Evolutionary conservation across 1,140 invertebrate species (phyloP).

Genomic region (Dolichoris vasculosae): DNA sequence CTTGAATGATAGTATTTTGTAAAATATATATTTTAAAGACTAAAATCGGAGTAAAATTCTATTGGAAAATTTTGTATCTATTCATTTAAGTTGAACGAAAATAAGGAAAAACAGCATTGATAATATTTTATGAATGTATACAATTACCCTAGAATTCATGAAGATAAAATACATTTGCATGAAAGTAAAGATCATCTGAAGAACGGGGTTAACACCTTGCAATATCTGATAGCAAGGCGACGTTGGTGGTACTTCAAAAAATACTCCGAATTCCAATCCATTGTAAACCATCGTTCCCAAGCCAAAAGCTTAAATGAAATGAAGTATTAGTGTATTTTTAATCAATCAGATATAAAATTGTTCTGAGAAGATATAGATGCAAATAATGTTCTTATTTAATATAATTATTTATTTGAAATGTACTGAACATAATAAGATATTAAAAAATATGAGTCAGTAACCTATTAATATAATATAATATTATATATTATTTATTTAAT

Average conservation of each 20-base stretch:
- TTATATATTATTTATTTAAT: too few relatives aligned
- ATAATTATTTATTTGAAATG: too few relatives aligned
- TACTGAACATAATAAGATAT: too few relatives aligned
- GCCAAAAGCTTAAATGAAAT: constrained; percentile 86
- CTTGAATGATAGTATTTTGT: neutral
- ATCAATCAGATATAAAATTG: neutral
- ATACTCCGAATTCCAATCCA: constrained; percentile 94
- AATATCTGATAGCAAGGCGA: constrained; percentile 93
- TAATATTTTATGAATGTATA: constrained; percentile 12
- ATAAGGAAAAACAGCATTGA: constrained; percentile 33
- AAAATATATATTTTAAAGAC: neutral
- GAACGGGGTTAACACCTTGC: constrained; percentile 90
- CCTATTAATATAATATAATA: too few relatives aligned
- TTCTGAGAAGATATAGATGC: too few relatives aligned
- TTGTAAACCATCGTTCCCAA: constrained; percentile 98
- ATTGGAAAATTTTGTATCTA: neutral
- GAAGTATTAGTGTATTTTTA: constrained; percentile 9
- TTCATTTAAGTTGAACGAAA: constrained; percentile 1
- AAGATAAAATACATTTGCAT: constrained; percentile 99
- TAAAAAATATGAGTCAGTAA: too few relatives aligned
- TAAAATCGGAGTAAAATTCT: too few relatives aligned
- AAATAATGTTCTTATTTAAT: too few relatives aligned
- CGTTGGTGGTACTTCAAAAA: constrained; percentile 92
- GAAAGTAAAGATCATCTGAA: constrained; percentile 97
- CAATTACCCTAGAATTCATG: constrained; percentile 96